Evolutionary conservation across 2,797 vertebrate genomes (phyloP).

Genomic region (Hemitrygon akajei): DNA sequence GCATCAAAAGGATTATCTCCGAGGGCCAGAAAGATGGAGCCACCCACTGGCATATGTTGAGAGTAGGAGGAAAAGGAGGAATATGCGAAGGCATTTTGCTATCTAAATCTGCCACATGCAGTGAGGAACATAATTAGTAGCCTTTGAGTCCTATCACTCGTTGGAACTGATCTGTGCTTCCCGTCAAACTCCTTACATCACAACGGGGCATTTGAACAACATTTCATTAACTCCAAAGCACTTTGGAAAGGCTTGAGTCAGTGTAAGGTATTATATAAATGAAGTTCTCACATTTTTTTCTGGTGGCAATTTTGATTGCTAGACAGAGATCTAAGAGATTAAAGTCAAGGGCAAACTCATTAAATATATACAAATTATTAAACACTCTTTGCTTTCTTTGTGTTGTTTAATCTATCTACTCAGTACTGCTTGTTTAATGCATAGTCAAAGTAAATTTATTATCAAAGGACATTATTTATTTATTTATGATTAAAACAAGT

Average conservation of each 20-base stretch:
- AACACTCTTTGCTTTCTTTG: too few relatives aligned
- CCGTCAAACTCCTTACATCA: background rate
- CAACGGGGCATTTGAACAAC: background rate
- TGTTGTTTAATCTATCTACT: too few relatives aligned
- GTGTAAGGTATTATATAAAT: too few relatives aligned
- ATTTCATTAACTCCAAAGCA: too few relatives aligned
- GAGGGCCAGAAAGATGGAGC: background rate
- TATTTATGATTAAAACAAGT: too few relatives aligned
- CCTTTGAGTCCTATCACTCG: background rate
- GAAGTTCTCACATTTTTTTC: too few relatives aligned
- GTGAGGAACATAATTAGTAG: background rate
- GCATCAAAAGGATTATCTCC: background rate
- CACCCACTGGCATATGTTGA: background rate
- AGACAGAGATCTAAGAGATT: background rate
- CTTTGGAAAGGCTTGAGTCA: too few relatives aligned
- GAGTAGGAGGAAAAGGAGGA: background rate
- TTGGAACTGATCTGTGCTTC: background rate
- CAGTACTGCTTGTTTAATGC: too few relatives aligned
- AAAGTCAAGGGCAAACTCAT: too few relatives aligned
- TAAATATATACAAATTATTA: too few relatives aligned
- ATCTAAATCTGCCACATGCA: background rate
- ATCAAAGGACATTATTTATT: too few relatives aligned
- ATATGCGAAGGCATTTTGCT: background rate
- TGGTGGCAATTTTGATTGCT: background rate
- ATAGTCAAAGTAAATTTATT: too few relatives aligned